Evolutionary conservation across 1,140 invertebrate species (phyloP).

Genomic region (Daktulosphaira vitifoliae): DNA sequence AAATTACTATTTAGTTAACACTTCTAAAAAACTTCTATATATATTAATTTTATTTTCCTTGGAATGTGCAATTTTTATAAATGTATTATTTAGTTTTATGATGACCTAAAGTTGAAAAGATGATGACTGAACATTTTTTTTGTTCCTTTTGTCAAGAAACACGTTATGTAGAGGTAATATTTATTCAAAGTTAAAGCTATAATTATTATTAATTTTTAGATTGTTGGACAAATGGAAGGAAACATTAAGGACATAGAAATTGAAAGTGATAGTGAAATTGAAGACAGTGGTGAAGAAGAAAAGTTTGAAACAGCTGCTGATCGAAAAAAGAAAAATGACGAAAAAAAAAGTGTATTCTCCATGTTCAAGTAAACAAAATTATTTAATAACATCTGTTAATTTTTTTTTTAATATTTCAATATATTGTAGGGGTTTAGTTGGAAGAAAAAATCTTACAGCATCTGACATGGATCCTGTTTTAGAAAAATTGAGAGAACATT

Average conservation of each 20-base stretch:
- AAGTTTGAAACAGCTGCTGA: conserved; percentile 36
- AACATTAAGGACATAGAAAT: conserved; percentile 57
- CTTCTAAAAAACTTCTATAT: no score
- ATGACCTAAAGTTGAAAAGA: no score
- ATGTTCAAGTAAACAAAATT: conserved; percentile 54
- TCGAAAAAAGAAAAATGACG: conserved; percentile 38
- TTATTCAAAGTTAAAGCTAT: no score
- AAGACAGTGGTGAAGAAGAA: conserved; percentile 42
- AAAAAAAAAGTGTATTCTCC: conserved; percentile 57
- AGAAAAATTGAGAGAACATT: conserved; percentile 92
- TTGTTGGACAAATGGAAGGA: conserved; percentile 74
- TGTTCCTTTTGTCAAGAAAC: no score
- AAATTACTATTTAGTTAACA: no score
- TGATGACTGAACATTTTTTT: no score
- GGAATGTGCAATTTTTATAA: no score
- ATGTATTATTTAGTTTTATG: no score
- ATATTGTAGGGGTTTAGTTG: conserved; percentile 64
- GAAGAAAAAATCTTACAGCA: conserved; percentile 60
- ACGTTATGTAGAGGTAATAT: no score
- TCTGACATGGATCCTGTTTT: conserved; percentile 74
- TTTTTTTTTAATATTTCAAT: neutral
- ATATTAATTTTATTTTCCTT: no score
- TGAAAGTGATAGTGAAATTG: conserved; percentile 48
- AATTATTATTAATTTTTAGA: no score
- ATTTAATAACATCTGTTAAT: neutral